phyloP scores from a whole-genome alignment of 2,888 invertebrate species.

The Meiosimyza decipiens region DNA sequence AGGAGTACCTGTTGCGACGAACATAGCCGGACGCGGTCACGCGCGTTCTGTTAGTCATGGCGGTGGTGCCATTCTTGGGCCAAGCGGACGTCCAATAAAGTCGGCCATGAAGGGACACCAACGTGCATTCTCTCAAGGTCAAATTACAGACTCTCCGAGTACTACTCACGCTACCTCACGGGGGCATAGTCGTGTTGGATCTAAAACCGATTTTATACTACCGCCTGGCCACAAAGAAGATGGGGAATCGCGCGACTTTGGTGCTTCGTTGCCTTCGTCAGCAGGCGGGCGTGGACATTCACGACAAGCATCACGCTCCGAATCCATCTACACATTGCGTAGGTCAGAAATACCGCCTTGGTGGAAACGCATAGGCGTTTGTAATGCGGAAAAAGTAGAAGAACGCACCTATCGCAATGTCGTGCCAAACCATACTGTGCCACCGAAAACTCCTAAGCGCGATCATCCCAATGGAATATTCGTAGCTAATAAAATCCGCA shows the following conservation, averaged over 20 bases:
- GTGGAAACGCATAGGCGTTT: conserved; percentile 76
- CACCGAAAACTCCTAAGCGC: conserved; percentile 81
- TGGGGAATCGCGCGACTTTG: conserved; percentile 73
- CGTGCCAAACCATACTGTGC: conserved; percentile 87
- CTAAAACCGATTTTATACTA: conserved; percentile 89
- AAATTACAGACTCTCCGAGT: conserved; percentile 75
- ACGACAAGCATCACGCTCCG: conserved; percentile 88
- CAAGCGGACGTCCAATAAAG: conserved; percentile 76
- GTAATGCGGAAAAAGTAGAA: conserved; percentile 74
- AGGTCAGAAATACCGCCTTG: conserved; percentile 78
- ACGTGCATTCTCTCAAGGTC: conserved; percentile 87
- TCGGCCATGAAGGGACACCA: conserved; percentile 81
- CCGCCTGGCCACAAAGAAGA: conserved; percentile 87
- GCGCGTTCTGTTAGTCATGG: conserved; percentile 88
- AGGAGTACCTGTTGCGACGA: conserved; percentile 51
- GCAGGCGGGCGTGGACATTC: conserved; percentile 76
- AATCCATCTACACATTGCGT: conserved; percentile 88
- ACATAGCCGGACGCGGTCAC: conserved; percentile 70
- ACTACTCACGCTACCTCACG: conserved; percentile 59
- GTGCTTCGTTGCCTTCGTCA: conserved; percentile 66
- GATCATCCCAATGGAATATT: conserved; percentile 87
- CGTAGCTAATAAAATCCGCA: conserved; percentile 87
- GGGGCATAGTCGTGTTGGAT: conserved; percentile 84
- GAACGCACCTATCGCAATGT: conserved; percentile 79
- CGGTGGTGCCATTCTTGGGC: conserved; percentile 71